These are phyloP conservation scores for Pinctada fucata DNA, from an alignment of 2,888 invertebrate species.

Conservation along the genomic window DNA sequence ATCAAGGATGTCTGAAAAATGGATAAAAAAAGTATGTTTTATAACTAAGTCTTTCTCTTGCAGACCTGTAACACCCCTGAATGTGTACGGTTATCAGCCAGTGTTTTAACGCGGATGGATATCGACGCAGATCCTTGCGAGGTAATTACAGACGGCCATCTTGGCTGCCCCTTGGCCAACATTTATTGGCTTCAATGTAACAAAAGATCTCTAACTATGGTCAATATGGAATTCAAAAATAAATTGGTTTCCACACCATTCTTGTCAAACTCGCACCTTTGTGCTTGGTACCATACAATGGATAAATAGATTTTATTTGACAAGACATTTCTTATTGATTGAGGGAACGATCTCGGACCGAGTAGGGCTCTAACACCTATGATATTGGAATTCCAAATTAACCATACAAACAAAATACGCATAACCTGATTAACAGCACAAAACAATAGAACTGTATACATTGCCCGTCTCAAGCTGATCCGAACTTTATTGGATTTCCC, in stretches of 20 bases:
- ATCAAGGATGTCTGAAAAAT: too few relatives aligned
- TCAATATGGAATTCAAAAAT: constrained; percentile 37
- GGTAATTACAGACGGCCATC: constrained; percentile 37
- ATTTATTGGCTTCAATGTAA: constrained; percentile 2
- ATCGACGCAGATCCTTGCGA: constrained; percentile 50
- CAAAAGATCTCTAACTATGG: constrained; percentile 10
- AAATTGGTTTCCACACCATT: constrained; percentile 42
- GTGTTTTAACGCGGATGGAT: constrained; percentile 48
- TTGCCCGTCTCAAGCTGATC: neutral
- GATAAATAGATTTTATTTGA: constrained; percentile 30
- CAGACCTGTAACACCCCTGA: constrained; percentile 35
- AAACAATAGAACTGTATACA: neutral
- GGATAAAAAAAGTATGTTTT: too few relatives aligned
- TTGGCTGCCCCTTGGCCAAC: neutral
- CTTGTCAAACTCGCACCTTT: constrained; percentile 16
- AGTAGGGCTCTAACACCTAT: constrained; percentile 2
- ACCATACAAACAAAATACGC: constrained; percentile 6
- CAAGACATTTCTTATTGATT: constrained; percentile 27
- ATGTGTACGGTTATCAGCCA: constrained; percentile 45
- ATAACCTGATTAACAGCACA: neutral
- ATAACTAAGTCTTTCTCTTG: constrained; percentile 21
- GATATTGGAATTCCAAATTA: constrained; percentile 5
- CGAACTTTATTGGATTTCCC: constrained; percentile 6
- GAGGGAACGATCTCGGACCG: neutral
- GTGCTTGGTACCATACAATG: constrained; percentile 27